Evolutionary conservation across 2,888 invertebrate genomes (phyloP), one percentile per base, ranked within the genome.

Genomic region (Chymomyza fuscimana): DNA sequence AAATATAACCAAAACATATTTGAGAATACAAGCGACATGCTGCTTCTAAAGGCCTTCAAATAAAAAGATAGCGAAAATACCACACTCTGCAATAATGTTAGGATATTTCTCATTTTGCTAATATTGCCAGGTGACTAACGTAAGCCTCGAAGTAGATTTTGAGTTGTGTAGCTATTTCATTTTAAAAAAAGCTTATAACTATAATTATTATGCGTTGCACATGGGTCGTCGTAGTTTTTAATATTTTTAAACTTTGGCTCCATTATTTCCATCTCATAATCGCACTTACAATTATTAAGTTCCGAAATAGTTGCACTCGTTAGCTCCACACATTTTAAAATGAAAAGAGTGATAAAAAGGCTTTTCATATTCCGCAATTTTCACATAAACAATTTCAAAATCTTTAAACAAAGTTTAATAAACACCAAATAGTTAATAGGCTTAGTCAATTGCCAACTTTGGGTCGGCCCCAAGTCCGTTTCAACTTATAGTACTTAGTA

Each of bases 261-360:
- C 4, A 25, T 32, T 32, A 32, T 32, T 12, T 46, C 4, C 7
- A 36, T 36, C 36, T 9, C 6, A 9, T 12, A 46, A 46, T 12
- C 6, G 6, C 67, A 89, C 91, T 91, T 84, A 91, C 91, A 91
- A 78, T 91, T 91, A 73, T 91, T 91, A 61, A 91, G 72, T 74
- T 91, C 91, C 50, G 90, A 81, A 76, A 90, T 88, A 64, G 83
- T 91, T 60, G 89, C 81, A 32, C 76, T 63, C 32, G 80, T 72
- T 32, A 77, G 67, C 62, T 76, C 74, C 65, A 87, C 69, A 64
- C 77, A 77, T 67, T 86, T 77, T 68, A 83, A 65, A 12, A 82
- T 67, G 62, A 86, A 68, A 58, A 75, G 69, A 67, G 76, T 16
- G 63, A 67, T 60, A 63, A 79, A 25, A n/a, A 74, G 65, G 22